Base-by-base conservation (phyloP, 2,888 invertebrate genomes). In the Stomorhina lunata region DNA sequence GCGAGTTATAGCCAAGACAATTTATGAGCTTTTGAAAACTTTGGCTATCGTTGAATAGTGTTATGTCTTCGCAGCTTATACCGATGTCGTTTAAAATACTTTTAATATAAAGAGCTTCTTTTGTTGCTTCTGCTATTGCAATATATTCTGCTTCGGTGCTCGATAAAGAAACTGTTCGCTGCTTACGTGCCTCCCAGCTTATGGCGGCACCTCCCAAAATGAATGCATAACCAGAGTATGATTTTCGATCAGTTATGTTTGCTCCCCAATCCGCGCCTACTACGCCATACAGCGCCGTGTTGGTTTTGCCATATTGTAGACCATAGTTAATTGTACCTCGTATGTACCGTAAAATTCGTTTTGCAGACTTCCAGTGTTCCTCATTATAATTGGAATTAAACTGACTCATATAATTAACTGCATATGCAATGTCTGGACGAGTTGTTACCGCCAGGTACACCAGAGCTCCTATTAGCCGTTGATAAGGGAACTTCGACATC, bases 141-240 rank as follows among this genome's bases (percentile, higher is more conserved):
- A 85, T 65, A 20, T 85, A 84, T 25, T 85, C 84, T 2, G 85
- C 69, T 29, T 85, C 85, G 2, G 84, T 83, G 29, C 82, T 84
- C 2, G 80, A 85, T 15, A 84, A 59, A 5, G 84, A 65, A 2
- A 84, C 78, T 1, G 81, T 84, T 12, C 71, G 66, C 65, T 84
- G 85, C 17, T 85, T 85, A 1, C 82, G 73, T n/a, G 81, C 78
- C 20, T 86, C 80, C 84, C 85, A 86, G 25, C 81, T 84, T 6
- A 85, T 75, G 4, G 77, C 79, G 7, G 75, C 55, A 15, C 76
- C 81, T 4, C 63, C 53, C 22, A 84, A 27, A 32, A 76, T 73
- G n/a, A 85, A 85, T 6, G 77, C 80, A 15, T 72, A 85, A 12
- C 85, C 85, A 0, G 83, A 73, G 15, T 84, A 86, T 1, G 84